Conservation (phyloP, 53 echinoderm and acorn worm species). For the Pentamera pediparva region DNA sequence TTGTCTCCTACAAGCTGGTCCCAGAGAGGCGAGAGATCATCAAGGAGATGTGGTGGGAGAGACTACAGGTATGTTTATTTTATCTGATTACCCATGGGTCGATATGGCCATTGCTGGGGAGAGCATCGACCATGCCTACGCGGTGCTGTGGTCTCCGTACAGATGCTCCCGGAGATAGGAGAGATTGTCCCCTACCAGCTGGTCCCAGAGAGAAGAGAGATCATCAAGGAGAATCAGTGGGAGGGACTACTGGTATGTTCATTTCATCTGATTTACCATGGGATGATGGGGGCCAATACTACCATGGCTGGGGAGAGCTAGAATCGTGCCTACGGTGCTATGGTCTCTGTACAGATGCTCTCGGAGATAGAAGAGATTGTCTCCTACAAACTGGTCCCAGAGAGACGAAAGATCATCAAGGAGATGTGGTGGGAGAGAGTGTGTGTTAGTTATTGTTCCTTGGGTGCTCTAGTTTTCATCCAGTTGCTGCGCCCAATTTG, state of each 20-base stretch:
- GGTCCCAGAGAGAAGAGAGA: conserved; percentile 89
- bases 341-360: conserved; percentile 27
- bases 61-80: conserved; percentile 68
- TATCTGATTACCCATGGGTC: neutral
- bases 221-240: conserved; percentile 98
- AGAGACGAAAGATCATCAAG: conserved; percentile 14
- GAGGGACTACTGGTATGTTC: conserved; percentile 93
- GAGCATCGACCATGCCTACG: neutral
- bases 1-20: conserved; percentile 94
- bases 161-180: conserved; percentile 95
- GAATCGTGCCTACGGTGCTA: conserved; percentile 15
- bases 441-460: neutral
- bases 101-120: neutral
- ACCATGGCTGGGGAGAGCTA: too few relatives aligned
- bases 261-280: too few relatives aligned
- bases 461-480: neutral
- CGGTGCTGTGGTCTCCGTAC: conserved; percentile 66
- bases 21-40: conserved; percentile 91
- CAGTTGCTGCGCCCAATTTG: too few relatives aligned
- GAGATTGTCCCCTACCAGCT: conserved; percentile 97
- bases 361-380: conserved; percentile 14
- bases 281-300: too few relatives aligned
- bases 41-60: conserved; percentile 98
- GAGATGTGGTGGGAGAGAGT: conserved; percentile 33
- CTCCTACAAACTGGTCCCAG: conserved; percentile 8